Percentiles rank a stretch among this genome's conserved stretches.
Conservation (phyloP, 2,113 vertebrate genomes). For the Setophaga petechia region DNA sequence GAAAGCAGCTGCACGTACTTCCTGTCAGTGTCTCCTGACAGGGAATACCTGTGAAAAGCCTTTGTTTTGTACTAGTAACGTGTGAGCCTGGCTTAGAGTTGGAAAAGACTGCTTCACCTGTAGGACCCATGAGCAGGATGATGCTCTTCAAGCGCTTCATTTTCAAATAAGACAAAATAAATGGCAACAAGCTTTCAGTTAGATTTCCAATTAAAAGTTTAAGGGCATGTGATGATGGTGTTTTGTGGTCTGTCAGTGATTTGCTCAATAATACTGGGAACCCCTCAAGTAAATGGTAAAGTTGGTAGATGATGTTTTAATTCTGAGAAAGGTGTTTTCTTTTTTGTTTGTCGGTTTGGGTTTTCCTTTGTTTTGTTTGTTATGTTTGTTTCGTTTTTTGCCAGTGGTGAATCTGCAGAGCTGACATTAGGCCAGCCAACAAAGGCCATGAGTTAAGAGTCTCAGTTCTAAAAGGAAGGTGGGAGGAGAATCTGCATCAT, state of each 20-base stretch:
- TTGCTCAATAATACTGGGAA: neutral
- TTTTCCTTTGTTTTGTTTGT: neutral
- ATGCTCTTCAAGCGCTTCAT: neutral
- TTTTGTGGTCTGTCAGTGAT: neutral
- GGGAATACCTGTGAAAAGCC: neutral
- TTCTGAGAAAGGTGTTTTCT: neutral
- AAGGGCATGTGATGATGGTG: neutral
- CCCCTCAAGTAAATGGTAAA: neutral
- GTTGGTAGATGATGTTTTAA: neutral
- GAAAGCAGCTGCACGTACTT: neutral
- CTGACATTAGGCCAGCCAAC: neutral
- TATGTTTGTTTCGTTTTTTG: neutral
- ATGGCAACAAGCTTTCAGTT: neutral
- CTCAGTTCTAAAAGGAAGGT: neutral
- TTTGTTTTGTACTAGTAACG: neutral
- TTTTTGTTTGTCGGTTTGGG: neutral
- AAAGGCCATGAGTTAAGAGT: rapidly evolving
- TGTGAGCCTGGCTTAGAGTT: neutral
- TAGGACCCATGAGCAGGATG: neutral
- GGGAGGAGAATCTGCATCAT: neutral
- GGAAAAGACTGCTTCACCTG: neutral
- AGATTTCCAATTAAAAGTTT: neutral
- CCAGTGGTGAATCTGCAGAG: neutral
- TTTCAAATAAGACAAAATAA: neutral
- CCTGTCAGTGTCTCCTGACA: neutral